phyloP scores from a whole-genome alignment of 37 sponge, comb jelly and placozoan genomes.

The Chondrosia reniformis region DNA sequence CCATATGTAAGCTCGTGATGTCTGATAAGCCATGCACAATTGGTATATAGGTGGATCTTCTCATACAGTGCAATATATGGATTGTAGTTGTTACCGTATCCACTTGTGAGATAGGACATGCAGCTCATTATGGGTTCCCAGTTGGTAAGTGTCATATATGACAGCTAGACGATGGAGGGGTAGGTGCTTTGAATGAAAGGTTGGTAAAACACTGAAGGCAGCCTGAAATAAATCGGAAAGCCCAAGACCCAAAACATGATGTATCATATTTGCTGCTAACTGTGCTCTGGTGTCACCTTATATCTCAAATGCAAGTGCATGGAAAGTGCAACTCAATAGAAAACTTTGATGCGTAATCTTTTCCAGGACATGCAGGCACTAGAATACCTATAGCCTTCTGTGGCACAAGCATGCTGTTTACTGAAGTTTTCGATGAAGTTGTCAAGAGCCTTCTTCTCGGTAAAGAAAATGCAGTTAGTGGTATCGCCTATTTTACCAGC shows the following conservation, averaged over 20 bases:
- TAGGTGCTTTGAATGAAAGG: not conserved
- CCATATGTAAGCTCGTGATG: not conserved
- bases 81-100: not conserved
- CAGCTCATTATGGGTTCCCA: conserved; percentile 13
- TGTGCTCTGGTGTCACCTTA: not conserved
- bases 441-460: not conserved
- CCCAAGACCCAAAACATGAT: not conserved
- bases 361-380: not conserved
- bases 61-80: not conserved
- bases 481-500: not conserved
- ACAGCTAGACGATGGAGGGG: not conserved
- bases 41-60: not conserved
- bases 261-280: not conserved
- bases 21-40: not conserved
- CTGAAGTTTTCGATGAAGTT: not conserved
- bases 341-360: not conserved
- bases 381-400: conserved; percentile 4
- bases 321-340: not conserved
- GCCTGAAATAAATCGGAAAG: not conserved
- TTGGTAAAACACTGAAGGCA: not conserved
- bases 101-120: not conserved
- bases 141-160: conserved; percentile 2
- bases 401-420: not conserved
- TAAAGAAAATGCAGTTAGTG: not conserved
- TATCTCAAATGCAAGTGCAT: not conserved